Evolutionary conservation across 2,797 vertebrate species (phyloP), one percentile per base, ranked within the genome.

Genomic region (Neomorphus geoffroyi): DNA sequence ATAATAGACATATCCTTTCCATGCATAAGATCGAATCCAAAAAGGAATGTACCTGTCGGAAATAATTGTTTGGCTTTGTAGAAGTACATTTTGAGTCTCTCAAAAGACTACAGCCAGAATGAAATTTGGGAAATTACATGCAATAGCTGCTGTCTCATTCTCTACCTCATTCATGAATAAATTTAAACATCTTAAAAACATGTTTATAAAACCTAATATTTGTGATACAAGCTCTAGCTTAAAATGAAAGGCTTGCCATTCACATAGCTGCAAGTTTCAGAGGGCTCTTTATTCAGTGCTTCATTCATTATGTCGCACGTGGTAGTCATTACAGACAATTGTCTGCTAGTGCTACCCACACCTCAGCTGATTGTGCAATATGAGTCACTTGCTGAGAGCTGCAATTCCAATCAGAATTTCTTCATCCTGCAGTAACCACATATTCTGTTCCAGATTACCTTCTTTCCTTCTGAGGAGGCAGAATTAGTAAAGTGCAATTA

Each of bases 401-500:
- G 78, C 80, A 88, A 70, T 72, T 93, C 83, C 93, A 19, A 88
- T 74, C 41, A 86, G 46, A 45, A 82, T 93, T 85, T 94, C 78
- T 90, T 85, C 91, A 85, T 82, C 89, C 54, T 60, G 87, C 65
- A 51, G 22, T 18, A 94, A 82, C 80, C 61, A 67, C 53, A 32
- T 30, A 32, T 69, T 87, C 95, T 92, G 87, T 69, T 94, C 71
- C 82, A 64, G 73, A 81, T 90, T 83, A 62, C 61, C 80, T 81
- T 57, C 84, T 56, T 71, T 86, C 32, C 30, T 72, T 91, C 74
- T 58, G 82, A 91, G 57, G 78, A 82, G 87, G 54, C n/a, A 88
- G 88, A 90, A 91, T 91, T 92, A 88, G 91, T 60, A 57, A 88
- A 86, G 58, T 48, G 51, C 75, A 87, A 94, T 92, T 95, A 89